A percentile compares a stretch with the other conserved stretches of the same genome.
phyloP scores from a whole-genome alignment of 2,888 invertebrate species.

The Drosophila longiperda region DNA sequence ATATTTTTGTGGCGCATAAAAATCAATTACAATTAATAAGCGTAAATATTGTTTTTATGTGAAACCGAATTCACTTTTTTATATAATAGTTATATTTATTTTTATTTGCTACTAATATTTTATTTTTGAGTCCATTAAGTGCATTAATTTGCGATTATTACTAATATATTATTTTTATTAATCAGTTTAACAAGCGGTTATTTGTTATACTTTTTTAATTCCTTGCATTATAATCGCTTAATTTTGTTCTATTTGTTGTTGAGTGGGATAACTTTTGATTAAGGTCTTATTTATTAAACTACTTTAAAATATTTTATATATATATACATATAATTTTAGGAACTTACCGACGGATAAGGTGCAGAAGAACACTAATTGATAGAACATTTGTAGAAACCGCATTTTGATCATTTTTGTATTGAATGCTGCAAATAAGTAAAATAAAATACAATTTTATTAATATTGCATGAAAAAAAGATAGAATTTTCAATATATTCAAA shows the following conservation, averaged over 20 bases:
- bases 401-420: constrained; percentile 32
- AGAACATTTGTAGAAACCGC: constrained; percentile 52
- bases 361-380: constrained; percentile 46
- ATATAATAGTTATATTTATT: not conserved
- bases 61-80: constrained; percentile 29
- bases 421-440: not conserved
- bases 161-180: constrained; percentile 35
- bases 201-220: not conserved
- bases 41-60: constrained; percentile 30
- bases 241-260: not conserved
- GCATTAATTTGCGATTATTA: constrained; percentile 40
- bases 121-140: constrained; percentile 29
- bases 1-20: constrained; percentile 13
- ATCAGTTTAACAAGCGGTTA: constrained; percentile 7
- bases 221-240: not conserved
- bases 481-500: not conserved
- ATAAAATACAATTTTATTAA: not conserved
- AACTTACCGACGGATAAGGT: constrained; percentile 58
- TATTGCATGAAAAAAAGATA: not conserved
- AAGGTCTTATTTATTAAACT: not conserved
- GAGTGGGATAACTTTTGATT: not conserved
- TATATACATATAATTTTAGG: not conserved
- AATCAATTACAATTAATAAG: constrained; percentile 30
- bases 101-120: not conserved
- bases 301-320: not conserved